These are phyloP conservation scores for Gallinago stenura DNA, from an alignment of 2,797 vertebrate genomes.

Conservation along the genomic window DNA sequence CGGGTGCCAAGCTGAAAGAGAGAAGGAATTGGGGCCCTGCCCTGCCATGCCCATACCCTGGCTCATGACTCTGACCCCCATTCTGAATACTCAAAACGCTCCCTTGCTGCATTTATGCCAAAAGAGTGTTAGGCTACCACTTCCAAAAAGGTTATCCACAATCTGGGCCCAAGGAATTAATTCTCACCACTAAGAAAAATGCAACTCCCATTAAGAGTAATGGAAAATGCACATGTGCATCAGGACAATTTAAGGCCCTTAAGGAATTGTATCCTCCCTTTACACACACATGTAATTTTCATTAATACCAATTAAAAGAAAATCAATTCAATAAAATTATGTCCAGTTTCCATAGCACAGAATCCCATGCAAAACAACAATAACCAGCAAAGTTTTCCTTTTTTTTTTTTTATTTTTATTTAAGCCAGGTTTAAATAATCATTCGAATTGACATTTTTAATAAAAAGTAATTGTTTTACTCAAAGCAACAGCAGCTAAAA, in stretches of 20 bases:
- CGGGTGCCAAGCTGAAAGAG: accelerated
- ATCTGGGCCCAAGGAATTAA: conserved; percentile 1
- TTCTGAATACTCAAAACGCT: background rate
- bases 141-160: conserved; percentile 4
- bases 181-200: conserved; percentile 39
- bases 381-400: background rate
- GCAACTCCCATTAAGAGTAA: conserved; percentile 33
- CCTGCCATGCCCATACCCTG: background rate
- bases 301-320: conserved; percentile 66
- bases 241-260: conserved; percentile 52
- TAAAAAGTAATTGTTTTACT: conserved; percentile 74
- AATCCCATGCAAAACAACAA: conserved; percentile 42
- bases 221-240: conserved; percentile 55
- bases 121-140: background rate
- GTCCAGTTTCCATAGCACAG: conserved; percentile 43
- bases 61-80: background rate
- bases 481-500: conserved; percentile 60
- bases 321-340: conserved; percentile 55
- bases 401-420: background rate
- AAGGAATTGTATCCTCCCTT: conserved; percentile 38
- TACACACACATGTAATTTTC: conserved; percentile 63
- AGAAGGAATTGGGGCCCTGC: background rate
- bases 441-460: conserved; percentile 70
- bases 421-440: conserved; percentile 53
- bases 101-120: background rate